Evolutionary conservation across 2,888 invertebrate species (phyloP).

Genomic region (Trichopoda pennipes): DNA sequence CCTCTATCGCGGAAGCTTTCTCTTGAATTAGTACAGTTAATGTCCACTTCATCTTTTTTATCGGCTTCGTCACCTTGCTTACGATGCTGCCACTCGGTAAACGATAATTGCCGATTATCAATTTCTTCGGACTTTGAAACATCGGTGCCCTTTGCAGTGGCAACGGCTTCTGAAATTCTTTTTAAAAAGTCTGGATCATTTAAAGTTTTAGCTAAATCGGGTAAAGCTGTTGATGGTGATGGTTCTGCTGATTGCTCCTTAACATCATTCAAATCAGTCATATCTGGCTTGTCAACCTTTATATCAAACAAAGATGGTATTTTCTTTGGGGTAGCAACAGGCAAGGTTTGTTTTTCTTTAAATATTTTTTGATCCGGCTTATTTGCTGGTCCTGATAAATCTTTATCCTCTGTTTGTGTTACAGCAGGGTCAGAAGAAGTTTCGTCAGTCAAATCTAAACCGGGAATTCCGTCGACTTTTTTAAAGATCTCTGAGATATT

Average conservation of each 20-base stretch:
- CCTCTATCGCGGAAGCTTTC: conserved; percentile 22
- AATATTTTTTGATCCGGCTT: conserved; percentile 20
- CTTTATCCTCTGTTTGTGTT: background rate
- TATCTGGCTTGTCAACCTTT: conserved; percentile 73
- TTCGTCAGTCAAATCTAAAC: conserved; percentile 85
- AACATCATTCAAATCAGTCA: conserved; percentile 16
- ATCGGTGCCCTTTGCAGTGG: conserved; percentile 74
- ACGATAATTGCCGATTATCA: conserved; percentile 70
- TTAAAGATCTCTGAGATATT: conserved; percentile 76
- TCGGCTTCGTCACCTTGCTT: conserved; percentile 51
- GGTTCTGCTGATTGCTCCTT: background rate
- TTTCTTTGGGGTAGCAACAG: conserved; percentile 69
- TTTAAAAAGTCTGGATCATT: conserved; percentile 78
- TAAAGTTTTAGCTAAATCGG: conserved; percentile 74
- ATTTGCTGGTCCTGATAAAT: background rate
- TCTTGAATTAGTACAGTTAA: conserved; percentile 27
- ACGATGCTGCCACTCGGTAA: conserved; percentile 75
- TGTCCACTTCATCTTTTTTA: conserved; percentile 11
- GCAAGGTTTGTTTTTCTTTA: background rate
- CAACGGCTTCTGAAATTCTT: conserved; percentile 76
- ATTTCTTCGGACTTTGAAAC: conserved; percentile 31
- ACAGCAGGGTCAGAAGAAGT: conserved; percentile 67
- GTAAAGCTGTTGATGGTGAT: conserved; percentile 42
- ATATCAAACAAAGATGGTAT: conserved; percentile 77
- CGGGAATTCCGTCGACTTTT: conserved; percentile 84